These are phyloP conservation scores for Sphinx pinastri DNA, from an alignment of 2,888 invertebrate genomes.

Conservation along the genomic window DNA sequence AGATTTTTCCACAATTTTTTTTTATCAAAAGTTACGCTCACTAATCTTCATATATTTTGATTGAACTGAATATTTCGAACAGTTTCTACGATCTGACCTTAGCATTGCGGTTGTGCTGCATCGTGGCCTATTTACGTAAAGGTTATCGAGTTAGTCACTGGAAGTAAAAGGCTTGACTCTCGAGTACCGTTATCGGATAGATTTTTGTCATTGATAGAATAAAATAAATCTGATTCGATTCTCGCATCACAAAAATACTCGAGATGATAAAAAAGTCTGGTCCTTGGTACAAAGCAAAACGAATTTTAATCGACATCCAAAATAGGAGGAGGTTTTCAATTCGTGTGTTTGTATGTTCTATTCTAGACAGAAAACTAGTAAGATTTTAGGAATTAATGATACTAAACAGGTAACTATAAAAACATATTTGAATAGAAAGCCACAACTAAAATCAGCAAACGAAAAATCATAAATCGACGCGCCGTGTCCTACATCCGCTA, in stretches of 20 bases:
- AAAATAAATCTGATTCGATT: no score
- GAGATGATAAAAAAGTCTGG: no score
- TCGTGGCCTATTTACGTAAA: background rate
- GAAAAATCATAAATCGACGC: background rate
- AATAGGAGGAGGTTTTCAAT: no score
- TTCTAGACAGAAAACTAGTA: no score
- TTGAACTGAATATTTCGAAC: slow-evolving; percentile 13
- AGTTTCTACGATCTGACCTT: slow-evolving; percentile 20
- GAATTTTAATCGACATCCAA: no score
- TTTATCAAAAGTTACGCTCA: background rate
- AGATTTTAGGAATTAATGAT: no score
- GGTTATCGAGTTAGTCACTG: slow-evolving; percentile 3
- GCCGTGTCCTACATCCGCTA: slow-evolving; percentile 2
- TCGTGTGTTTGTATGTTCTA: no score
- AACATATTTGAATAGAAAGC: no score
- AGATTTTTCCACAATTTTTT: background rate
- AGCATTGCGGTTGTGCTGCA: background rate
- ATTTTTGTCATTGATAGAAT: background rate
- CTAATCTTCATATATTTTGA: slow-evolving; percentile 15
- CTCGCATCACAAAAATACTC: no score
- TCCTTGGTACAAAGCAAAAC: no score
- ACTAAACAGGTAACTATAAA: no score
- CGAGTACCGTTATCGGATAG: background rate
- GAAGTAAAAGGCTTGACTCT: background rate
- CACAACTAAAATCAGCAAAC: background rate